These are phyloP conservation scores for Podarcis cretensis DNA, from an alignment of 2,113 vertebrate species.

Conservation along the genomic window DNA sequence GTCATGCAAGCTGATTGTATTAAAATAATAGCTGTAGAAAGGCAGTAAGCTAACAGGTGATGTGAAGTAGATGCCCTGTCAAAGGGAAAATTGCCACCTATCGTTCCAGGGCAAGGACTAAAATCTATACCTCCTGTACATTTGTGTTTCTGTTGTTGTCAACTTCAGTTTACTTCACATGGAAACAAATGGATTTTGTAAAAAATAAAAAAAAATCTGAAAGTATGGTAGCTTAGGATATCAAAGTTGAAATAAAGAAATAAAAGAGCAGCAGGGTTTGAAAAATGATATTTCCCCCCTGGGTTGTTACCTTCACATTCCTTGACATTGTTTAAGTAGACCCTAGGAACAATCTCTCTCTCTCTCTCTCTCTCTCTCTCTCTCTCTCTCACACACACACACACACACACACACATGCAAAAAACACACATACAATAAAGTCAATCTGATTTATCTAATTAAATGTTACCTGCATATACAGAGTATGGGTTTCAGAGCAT, in stretches of 20 bases:
- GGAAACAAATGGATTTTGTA: conserved; percentile 5
- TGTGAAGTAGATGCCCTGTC: conserved; percentile 15
- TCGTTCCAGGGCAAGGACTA: conserved; percentile 1
- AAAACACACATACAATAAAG: too few relatives aligned
- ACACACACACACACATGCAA: too few relatives aligned
- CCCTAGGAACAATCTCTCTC: not conserved
- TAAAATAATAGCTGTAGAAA: conserved; percentile 30
- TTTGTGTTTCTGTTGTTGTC: not conserved
- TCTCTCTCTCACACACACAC: not conserved
- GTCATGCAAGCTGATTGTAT: conserved; percentile 18
- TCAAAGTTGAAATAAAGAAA: not conserved
- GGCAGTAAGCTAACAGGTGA: conserved; percentile 17
- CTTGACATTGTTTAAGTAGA: not conserved
- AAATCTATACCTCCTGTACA: not conserved
- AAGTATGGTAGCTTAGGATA: not conserved
- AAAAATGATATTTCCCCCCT: not conserved
- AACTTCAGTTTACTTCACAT: not conserved
- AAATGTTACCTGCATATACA: too few relatives aligned
- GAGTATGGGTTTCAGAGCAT: not conserved
- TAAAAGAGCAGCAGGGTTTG: not conserved
- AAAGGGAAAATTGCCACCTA: conserved; percentile 18
- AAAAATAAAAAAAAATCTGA: not conserved
- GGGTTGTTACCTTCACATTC: not conserved
- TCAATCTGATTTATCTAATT: too few relatives aligned
- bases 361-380: too few relatives aligned